Conservation (phyloP, 2,113 vertebrate species). For the Octodon degus region DNA sequence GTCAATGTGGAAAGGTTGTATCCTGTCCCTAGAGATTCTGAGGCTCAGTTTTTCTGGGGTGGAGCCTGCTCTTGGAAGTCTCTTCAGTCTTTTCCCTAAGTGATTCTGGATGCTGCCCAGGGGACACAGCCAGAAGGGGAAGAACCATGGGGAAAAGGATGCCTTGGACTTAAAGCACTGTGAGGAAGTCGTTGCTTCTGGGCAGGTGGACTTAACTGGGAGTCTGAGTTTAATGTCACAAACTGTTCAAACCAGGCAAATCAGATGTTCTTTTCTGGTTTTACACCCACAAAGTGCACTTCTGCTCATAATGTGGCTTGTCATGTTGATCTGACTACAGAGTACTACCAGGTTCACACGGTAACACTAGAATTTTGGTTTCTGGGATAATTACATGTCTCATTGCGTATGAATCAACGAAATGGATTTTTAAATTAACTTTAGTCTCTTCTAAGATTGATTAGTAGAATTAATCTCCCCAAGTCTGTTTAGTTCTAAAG, state of each 20-base stretch:
- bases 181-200: background rate
- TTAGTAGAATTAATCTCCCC: background rate
- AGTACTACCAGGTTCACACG: background rate
- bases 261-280: background rate
- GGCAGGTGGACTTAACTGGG: background rate
- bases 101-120: background rate
- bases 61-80: background rate
- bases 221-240: background rate
- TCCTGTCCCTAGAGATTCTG: background rate
- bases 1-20: background rate
- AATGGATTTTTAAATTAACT: conserved; percentile 29
- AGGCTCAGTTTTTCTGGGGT: background rate
- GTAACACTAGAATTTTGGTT: background rate
- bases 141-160: background rate
- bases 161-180: too few relatives aligned
- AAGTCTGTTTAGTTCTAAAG: background rate
- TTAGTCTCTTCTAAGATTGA: background rate
- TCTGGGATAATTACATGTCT: background rate
- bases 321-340: background rate
- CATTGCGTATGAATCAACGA: background rate
- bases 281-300: background rate
- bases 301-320: background rate
- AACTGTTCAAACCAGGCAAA: background rate
- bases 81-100: background rate
- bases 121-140: background rate